Evolutionary conservation across 2,888 invertebrate genomes (phyloP).

Genomic region (Amblyjoppa fuscipennis): DNA sequence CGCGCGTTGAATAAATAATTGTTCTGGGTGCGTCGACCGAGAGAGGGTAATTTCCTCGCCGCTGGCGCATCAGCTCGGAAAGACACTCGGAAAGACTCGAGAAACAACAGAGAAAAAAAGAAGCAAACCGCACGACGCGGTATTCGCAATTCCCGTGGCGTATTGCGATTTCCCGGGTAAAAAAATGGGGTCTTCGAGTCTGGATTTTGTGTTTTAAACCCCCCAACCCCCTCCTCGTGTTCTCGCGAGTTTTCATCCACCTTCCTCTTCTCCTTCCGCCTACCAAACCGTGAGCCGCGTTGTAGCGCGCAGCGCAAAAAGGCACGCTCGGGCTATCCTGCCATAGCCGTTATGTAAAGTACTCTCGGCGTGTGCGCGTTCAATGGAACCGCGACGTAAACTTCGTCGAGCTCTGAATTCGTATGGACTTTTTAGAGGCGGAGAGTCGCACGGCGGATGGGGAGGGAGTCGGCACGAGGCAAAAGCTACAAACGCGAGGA

Average conservation of each 20-base stretch:
- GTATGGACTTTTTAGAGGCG: slow-evolving; percentile 59
- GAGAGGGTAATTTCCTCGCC: not conserved
- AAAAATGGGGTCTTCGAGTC: not conserved
- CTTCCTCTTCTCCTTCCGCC: not conserved
- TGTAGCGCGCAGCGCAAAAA: not conserved
- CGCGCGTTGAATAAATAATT: not conserved
- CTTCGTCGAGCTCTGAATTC: slow-evolving; percentile 46
- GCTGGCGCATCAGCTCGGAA: too few relatives aligned
- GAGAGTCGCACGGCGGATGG: not conserved
- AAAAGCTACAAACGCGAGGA: slow-evolving; percentile 39
- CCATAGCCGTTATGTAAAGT: slow-evolving; percentile 67
- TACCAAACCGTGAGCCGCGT: not conserved
- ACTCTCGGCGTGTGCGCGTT: slow-evolving; percentile 50
- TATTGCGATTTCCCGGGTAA: slow-evolving; percentile 15
- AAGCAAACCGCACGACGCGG: slow-evolving; percentile 22
- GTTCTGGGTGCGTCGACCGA: not conserved
- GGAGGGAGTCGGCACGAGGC: not conserved
- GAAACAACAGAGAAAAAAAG: not conserved
- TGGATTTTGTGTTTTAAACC: slow-evolving; percentile 43
- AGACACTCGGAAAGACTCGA: slow-evolving; percentile 3
- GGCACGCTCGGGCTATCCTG: slow-evolving; percentile 34
- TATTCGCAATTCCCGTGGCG: slow-evolving; percentile 43
- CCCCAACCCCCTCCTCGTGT: slow-evolving; percentile 2
- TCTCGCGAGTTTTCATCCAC: slow-evolving; percentile 22
- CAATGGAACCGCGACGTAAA: slow-evolving; percentile 58